A percentile compares a stretch with the other conserved stretches of the same genome.
Conservation (phyloP, 2,888 invertebrate genomes). For the Lasioglossum vierecki region DNA sequence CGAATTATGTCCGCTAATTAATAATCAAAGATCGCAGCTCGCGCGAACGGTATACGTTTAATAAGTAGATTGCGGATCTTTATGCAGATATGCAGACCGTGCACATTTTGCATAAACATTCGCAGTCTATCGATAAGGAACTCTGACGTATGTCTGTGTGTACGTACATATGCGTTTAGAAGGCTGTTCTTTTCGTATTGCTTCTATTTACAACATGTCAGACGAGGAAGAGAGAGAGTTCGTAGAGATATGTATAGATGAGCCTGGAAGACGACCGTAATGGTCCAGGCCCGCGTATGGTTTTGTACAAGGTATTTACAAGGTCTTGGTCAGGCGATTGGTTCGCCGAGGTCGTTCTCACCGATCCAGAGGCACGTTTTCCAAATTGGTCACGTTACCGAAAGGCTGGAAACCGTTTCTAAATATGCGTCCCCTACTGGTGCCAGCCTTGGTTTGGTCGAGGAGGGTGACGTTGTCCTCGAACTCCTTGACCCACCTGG, state of each 20-base stretch:
- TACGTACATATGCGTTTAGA: background rate
- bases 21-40: conserved; percentile 17
- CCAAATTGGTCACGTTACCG: conserved; percentile 73
- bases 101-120: background rate
- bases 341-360: conserved; percentile 60
- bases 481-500: conserved; percentile 79
- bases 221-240: background rate
- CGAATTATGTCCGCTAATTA: background rate
- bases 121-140: conserved; percentile 59
- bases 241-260: conserved; percentile 47
- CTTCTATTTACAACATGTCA: conserved; percentile 1
- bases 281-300: conserved; percentile 65
- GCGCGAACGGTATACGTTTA: conserved; percentile 35
- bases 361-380: conserved; percentile 77
- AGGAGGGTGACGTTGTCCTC: conserved; percentile 79
- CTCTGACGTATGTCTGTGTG: conserved; percentile 52
- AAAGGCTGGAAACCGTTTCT: conserved; percentile 84
- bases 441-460: conserved; percentile 77
- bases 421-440: conserved; percentile 81
- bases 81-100: background rate
- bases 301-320: conserved; percentile 67
- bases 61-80: background rate
- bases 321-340: conserved; percentile 20
- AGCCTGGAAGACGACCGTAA: background rate
- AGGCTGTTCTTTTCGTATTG: background rate